Base-by-base conservation (phyloP, 2,888 invertebrate genomes). In the Pseudoips prasinana region DNA sequence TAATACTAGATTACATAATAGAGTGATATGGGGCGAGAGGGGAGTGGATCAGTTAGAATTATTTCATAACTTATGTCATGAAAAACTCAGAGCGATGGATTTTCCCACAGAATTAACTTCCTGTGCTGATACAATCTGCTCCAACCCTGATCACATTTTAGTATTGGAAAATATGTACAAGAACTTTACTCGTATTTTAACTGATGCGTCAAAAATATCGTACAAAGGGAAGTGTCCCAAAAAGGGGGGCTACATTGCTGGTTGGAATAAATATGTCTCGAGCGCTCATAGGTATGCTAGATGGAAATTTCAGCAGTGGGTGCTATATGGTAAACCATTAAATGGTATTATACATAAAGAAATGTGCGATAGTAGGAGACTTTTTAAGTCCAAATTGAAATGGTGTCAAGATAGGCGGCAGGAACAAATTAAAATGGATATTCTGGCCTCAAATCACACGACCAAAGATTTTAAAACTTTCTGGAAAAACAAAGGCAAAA, bases 111-210 rank as follows among this genome's bases (percentile, higher is more conserved):
- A 22, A n/a, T 19, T 38, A n/a, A n/a, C 7, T 7, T 9, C 25
- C 1, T 38, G 37, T 10, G 8, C 19, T 10, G 29, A 29, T 7
- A 17, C 2, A 28, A 7, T n/a, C 4, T 47, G 43, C 22, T 9
- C n/a, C 14, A 32, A 44, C 29, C 1, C 10, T 7, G 6, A 33
- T 1, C 51, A 51, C 31, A 39, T 23, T 20, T 3, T 6, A 1
- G 4, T 35, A 11, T 26, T 57, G 10, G 25, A 46, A 22, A 27
- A 35, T 1, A 11, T 53, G 29, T 53, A 53, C 32, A 10, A 2
- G 2, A 30, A 40, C 22, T 33, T 54, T 10, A 29, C 48, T 1
- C 5, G 10, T 9, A 22, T 36, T 6, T 18, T 50, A 5, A 10
- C 11, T 5, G 22, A 40, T 7, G 35, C 45, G 8, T 8, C 10